Evolutionary conservation across 2,113 vertebrate species (phyloP), one percentile per base, ranked within the genome.

Genomic region (Periophthalmus modestus): DNA sequence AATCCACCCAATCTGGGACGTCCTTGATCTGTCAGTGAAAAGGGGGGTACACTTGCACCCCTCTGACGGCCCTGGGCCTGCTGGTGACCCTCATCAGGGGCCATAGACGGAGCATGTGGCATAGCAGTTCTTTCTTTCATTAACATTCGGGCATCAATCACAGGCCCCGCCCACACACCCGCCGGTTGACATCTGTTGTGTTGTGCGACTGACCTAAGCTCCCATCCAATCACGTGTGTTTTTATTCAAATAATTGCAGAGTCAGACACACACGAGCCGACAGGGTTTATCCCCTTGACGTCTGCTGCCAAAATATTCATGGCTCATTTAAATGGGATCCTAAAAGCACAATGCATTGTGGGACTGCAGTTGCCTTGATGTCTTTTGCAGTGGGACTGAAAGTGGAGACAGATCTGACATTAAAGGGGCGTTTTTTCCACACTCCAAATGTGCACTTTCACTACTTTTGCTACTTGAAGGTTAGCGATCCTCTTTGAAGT

Each of bases 11-110:
- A 90, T 87, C 81, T 83, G 80, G 79, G 77, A 66, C 78, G 33
- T 48, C 87, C 84, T 74, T 92, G 89, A 92, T 92, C 91, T 86
- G 55, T 36, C 18, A 39, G 73, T 39, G n/a, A 79, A 77, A 74
- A 28, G 52, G 75, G 57, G 43, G 67, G 81, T 87, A 89, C 83
- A 87, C 82, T 87, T 88, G 58, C 72, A 67, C 72, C 68, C 74
- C 72, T 78, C 72, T 81, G 78, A 89, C 88, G 85, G 81, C 73
- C 14, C 14, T 75, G 82, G 73, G 80, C 77, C 79, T 68, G 72
- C 75, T 24, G 82, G 14, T 74, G 78, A 79, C 58, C 84, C 69
- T 7, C 33, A 75, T 2, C 50, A n/a, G 68, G 24, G 71, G 48
- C 3, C 81, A 82, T 59, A 82, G 76, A 84, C 85, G 69, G 75